Evolutionary conservation across 2,888 invertebrate species (phyloP), one percentile per base, ranked within the genome.

Genomic region (Dioctria linearis): DNA sequence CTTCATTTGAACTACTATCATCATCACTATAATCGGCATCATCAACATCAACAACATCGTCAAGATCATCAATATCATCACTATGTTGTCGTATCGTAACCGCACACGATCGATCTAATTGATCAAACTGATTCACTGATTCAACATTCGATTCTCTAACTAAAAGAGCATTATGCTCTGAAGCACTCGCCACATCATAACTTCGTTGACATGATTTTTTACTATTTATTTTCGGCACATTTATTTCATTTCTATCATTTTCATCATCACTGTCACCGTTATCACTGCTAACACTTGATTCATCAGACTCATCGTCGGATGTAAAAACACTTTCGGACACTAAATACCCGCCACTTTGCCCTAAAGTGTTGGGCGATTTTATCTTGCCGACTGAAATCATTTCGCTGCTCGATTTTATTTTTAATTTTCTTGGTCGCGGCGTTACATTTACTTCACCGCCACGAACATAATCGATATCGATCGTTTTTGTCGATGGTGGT

Each of bases 301-400:
- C 79, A 75, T 84, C 89, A 90, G 83, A 90, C 90, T 42, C 90
- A 11, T 73, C 73, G 59, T 73, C 73, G 0, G 92, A 91, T 25
- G 91, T 91, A 51, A 91, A 92, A 66, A 91, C 90, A 86, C 91
- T 91, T 85, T 93, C 90, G 59, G 89, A 89, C 79, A 88, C 87
- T 76, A 91, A 85, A 85, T 90, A 89, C 6, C 90, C 90, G 63
- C 83, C 84, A 66, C 67, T 82, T 42, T 79, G 43, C 42, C 59
- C 54, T 4, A 78, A 39, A 25, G 80, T 57, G 67, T 9, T 63
- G 6, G 73, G 57, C 25, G 78, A 76, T 67, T 83, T 83, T 42
- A 82, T 81, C 83, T 84, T 84, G 25, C 84, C 85, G 79, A 85
- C 83, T 81, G 85, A 84, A 81, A 85, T 85, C 85, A 85, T 85